Conservation (phyloP, 2,797 vertebrate genomes). For the Dicrostonyx torquatus region DNA sequence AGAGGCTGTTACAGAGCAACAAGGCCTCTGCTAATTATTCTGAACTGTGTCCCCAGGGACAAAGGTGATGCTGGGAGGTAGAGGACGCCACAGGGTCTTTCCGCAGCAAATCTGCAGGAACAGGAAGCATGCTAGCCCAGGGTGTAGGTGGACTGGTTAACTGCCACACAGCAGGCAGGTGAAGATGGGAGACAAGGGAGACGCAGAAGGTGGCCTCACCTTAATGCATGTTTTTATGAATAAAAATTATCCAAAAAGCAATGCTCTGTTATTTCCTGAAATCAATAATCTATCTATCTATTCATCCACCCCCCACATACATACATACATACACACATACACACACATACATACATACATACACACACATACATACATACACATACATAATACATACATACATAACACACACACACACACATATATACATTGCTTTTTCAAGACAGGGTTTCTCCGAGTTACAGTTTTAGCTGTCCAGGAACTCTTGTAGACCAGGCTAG, state of each 20-base stretch:
- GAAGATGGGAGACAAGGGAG: neutral
- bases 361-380: no score
- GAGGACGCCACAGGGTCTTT: neutral
- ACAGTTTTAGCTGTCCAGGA: no score
- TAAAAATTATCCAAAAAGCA: slow-evolving; percentile 4
- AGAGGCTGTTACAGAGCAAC: neutral
- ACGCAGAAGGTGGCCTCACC: neutral
- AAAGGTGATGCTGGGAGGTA: neutral
- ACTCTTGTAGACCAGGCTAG: no score
- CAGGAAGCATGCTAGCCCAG: neutral
- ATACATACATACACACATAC: no score
- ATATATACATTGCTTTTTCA: no score
- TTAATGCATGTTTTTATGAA: neutral
- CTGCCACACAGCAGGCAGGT: neutral
- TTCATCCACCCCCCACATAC: no score
- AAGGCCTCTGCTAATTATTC: neutral
- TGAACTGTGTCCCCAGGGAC: neutral
- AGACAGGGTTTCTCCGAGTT: no score
- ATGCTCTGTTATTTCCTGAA: neutral
- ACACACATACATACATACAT: no score
- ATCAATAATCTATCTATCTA: neutral
- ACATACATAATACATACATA: no score
- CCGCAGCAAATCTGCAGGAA: neutral
- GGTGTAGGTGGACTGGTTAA: neutral
- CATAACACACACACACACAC: no score